Evolutionary conservation across 30 jellyfish, hydroid and myxozoan genomes (phyloP).

Genomic region (Pelagia noctiluca): DNA sequence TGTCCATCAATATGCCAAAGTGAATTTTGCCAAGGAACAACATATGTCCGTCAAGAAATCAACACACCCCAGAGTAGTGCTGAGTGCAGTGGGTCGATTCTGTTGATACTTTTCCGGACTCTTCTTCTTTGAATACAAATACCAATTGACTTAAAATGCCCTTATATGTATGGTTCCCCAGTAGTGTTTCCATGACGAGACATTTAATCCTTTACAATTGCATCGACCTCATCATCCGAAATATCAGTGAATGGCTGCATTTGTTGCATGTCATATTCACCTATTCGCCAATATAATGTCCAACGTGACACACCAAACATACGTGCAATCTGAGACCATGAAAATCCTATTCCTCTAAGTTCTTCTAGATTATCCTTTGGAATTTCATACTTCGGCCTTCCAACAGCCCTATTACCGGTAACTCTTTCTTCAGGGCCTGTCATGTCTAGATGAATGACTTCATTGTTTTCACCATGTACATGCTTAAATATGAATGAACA

Average conservation of each 20-base stretch:
- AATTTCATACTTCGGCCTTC: constrained; percentile 63
- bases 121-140: constrained; percentile 32
- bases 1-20: constrained; percentile 65
- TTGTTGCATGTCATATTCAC: constrained; percentile 50
- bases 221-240: constrained; percentile 57
- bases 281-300: constrained; percentile 68
- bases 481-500: too few species aligned
- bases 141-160: constrained; percentile 47
- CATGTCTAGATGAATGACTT: too few species aligned
- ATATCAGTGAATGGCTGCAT: constrained; percentile 44
- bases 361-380: constrained; percentile 45
- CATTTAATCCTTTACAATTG: constrained; percentile 31
- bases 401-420: too few species aligned
- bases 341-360: constrained; percentile 62
- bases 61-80: constrained; percentile 53
- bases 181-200: constrained; percentile 62
- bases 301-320: constrained; percentile 65
- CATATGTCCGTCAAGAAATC: constrained; percentile 32
- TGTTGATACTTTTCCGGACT: neutral
- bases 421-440: constrained; percentile 44
- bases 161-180: constrained; percentile 66
- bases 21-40: constrained; percentile 61
- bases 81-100: constrained; percentile 31
- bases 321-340: constrained; percentile 60
- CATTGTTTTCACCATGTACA: too few species aligned